A percentile compares a stretch with the other conserved stretches of the same genome.
phyloP scores from a whole-genome alignment of 2,113 vertebrate genomes.

The Quiscalus mexicanus region DNA sequence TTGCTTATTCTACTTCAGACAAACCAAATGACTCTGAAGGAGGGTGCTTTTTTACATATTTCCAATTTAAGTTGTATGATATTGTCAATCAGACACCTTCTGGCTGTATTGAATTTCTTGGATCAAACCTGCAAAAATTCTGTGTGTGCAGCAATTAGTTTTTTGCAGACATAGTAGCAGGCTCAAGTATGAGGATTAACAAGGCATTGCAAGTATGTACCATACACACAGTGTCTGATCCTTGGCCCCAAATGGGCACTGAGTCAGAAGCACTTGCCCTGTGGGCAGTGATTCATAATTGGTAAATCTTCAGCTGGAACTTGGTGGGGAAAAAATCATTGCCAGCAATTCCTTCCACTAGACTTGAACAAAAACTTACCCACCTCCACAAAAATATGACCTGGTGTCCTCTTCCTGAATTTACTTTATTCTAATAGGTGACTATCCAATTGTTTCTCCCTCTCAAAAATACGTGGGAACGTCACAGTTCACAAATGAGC shows the following conservation, averaged over 20 bases:
- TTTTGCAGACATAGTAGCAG: neutral
- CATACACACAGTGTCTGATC: neutral
- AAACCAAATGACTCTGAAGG: neutral
- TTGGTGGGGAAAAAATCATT: neutral
- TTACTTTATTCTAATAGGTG: neutral
- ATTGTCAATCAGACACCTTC: accelerated
- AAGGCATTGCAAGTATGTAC: neutral
- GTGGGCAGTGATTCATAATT: neutral
- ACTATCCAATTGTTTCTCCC: neutral
- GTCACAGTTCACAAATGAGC: neutral
- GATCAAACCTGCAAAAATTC: neutral
- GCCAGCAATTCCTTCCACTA: neutral
- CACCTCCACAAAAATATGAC: neutral
- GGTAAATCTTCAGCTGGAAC: neutral
- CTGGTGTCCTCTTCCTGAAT: neutral
- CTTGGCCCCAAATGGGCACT: neutral
- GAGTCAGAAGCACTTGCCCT: neutral
- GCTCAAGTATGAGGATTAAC: neutral
- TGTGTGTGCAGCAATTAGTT: neutral
- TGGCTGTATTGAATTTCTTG: neutral
- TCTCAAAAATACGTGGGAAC: neutral
- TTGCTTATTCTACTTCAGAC: neutral
- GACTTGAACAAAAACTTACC: neutral
- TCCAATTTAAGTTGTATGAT: neutral
- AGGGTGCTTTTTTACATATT: neutral